phyloP scores from a whole-genome alignment of 1,140 invertebrate genomes.

The Argopecten irradians region DNA sequence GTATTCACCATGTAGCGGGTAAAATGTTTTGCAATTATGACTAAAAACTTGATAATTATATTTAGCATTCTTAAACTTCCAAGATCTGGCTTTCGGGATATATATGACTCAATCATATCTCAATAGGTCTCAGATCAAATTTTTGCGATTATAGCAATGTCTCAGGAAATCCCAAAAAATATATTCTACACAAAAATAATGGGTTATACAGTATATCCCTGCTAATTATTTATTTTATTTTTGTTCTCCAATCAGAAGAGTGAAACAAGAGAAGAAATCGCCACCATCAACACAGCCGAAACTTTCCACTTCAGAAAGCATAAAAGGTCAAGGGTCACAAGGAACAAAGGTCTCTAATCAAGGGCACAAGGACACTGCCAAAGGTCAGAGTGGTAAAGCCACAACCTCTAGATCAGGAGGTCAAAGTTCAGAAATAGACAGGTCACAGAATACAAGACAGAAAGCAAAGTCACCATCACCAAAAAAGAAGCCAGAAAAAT shows the following conservation, averaged over 20 bases:
- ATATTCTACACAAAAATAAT: too few species aligned
- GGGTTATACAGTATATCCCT: too few species aligned
- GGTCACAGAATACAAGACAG: background rate
- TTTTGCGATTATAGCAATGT: too few species aligned
- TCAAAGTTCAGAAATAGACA: background rate
- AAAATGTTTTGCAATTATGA: too few species aligned
- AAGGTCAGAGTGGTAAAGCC: background rate
- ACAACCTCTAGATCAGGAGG: background rate
- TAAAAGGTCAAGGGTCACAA: background rate
- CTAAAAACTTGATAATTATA: too few species aligned
- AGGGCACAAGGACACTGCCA: background rate
- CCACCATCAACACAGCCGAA: constrained; percentile 24
- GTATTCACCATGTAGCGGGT: too few species aligned
- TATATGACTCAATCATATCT: too few species aligned
- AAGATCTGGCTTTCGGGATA: too few species aligned
- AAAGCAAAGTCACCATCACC: constrained; percentile 1
- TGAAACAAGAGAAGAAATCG: constrained; percentile 43
- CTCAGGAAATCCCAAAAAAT: too few species aligned
- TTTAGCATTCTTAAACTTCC: too few species aligned
- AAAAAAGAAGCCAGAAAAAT: background rate
- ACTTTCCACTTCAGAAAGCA: background rate
- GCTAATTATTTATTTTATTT: too few species aligned
- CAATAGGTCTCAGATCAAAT: too few species aligned
- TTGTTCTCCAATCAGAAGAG: background rate
- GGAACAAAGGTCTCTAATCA: constrained; percentile 12